These are phyloP conservation scores for Tadarida brasiliensis DNA, from an alignment of 2,797 vertebrate species.

Conservation along the genomic window DNA sequence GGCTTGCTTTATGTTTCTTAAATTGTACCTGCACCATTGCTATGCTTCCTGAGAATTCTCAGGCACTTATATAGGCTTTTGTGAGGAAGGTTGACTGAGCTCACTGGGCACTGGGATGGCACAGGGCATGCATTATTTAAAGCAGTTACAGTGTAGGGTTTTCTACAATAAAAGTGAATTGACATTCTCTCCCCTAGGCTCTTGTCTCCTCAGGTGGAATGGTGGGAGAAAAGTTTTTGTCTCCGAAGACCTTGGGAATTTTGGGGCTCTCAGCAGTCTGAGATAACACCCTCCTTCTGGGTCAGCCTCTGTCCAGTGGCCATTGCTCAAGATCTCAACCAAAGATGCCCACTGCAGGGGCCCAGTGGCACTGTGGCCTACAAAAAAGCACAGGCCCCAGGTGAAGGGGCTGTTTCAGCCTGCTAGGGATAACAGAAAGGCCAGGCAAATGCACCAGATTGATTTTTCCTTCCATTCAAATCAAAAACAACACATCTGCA, in stretches of 20 bases:
- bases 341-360: neutral
- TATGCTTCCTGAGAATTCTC: neutral
- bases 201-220: neutral
- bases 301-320: neutral
- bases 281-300: neutral
- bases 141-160: neutral
- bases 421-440: neutral
- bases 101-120: neutral
- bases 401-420: neutral
- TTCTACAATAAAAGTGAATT: slow-evolving; percentile 30
- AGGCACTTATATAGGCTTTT: neutral
- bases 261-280: neutral
- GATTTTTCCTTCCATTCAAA: neutral
- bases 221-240: neutral
- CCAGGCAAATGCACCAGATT: neutral
- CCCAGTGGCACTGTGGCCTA: neutral
- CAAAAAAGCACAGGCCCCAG: neutral
- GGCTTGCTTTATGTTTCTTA: neutral
- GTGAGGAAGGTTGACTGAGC: slow-evolving; percentile 90
- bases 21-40: neutral
- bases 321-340: neutral
- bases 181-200: neutral
- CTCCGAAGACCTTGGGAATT: neutral
- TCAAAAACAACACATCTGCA: neutral
- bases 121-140: slow-evolving; percentile 9